phyloP scores from a whole-genome alignment of 1,140 invertebrate genomes.

The Trachymyrmex septentrionalis region DNA sequence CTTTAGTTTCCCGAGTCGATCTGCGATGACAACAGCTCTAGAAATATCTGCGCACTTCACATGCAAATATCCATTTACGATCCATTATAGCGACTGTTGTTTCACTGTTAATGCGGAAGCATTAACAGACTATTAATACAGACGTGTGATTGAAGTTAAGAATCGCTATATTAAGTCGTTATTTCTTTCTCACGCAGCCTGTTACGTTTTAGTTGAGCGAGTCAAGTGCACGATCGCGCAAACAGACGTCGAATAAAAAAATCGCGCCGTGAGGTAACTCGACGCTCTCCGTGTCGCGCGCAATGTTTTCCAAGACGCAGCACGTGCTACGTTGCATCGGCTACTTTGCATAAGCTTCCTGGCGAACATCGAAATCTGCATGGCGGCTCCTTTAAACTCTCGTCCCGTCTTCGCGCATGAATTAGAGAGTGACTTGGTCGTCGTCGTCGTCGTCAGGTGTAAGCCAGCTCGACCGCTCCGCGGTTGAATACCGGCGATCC shows the following conservation, averaged over 20 bases:
- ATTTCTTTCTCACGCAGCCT: neutral
- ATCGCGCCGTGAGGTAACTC: neutral
- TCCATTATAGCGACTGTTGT: neutral
- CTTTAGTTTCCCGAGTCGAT: neutral
- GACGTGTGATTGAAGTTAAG: neutral
- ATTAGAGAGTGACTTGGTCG: conserved; percentile 66
- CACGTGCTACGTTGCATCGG: conserved; percentile 38
- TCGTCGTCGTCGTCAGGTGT: conserved; percentile 48
- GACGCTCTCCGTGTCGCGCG: conserved; percentile 6
- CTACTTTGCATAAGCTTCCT: conserved; percentile 41
- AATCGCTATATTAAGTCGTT: neutral
- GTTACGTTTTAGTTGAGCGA: neutral
- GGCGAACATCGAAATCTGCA: conserved; percentile 40
- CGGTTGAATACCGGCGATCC: conserved; percentile 41
- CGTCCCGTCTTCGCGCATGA: conserved; percentile 64
- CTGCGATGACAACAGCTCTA: conserved; percentile 6
- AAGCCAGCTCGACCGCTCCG: conserved; percentile 52
- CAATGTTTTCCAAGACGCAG: conserved; percentile 36
- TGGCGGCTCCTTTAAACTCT: conserved; percentile 37
- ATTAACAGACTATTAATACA: neutral
- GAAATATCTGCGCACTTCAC: conserved; percentile 28
- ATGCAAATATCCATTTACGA: neutral
- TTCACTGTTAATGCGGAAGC: neutral
- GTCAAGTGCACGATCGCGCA: neutral
- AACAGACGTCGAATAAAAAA: conserved; percentile 30